Evolutionary conservation across 2,797 vertebrate species (phyloP).

Genomic region (Lacerta viridis): DNA sequence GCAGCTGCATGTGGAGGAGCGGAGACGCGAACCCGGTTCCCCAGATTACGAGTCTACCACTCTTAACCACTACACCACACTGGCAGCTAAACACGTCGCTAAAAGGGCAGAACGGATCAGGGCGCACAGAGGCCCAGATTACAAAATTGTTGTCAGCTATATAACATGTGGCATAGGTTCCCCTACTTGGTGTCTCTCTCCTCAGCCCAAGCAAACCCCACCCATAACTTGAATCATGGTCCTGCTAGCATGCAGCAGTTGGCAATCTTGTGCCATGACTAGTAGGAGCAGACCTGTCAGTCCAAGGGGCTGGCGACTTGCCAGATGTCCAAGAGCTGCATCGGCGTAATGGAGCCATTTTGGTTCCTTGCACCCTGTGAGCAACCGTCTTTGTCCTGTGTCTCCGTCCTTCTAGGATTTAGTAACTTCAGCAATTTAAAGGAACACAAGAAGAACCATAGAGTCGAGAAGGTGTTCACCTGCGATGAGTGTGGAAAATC

Average conservation of each 20-base stretch:
- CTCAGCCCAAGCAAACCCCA: not conserved
- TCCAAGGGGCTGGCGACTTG: not conserved
- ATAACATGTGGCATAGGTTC: not conserved
- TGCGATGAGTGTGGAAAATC: slow-evolving; percentile 98
- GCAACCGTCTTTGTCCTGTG: slow-evolving; percentile 25
- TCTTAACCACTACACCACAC: too few relatives aligned
- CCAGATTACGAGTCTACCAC: too few relatives aligned
- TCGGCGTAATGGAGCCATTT: not conserved
- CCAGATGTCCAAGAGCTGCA: not conserved
- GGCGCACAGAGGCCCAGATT: not conserved
- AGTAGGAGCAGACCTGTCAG: not conserved
- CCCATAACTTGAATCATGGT: accelerated
- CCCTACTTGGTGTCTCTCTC: not conserved
- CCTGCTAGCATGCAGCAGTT: not conserved
- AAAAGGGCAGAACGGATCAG: too few relatives aligned
- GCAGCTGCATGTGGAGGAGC: too few relatives aligned
- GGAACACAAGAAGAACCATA: slow-evolving; percentile 96
- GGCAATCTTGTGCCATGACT: not conserved
- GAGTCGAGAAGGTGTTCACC: slow-evolving; percentile 92
- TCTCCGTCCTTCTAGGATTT: slow-evolving; percentile 85
- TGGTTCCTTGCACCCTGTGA: not conserved
- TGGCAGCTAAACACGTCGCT: too few relatives aligned
- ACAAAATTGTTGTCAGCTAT: not conserved
- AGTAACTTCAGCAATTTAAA: slow-evolving; percentile 98
- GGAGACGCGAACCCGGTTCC: too few relatives aligned